Percentiles rank a stretch among this genome's conserved stretches.
These are phyloP conservation scores for Pipistrellus nathusii DNA, from an alignment of 2,797 vertebrate species.

Conservation along the genomic window DNA sequence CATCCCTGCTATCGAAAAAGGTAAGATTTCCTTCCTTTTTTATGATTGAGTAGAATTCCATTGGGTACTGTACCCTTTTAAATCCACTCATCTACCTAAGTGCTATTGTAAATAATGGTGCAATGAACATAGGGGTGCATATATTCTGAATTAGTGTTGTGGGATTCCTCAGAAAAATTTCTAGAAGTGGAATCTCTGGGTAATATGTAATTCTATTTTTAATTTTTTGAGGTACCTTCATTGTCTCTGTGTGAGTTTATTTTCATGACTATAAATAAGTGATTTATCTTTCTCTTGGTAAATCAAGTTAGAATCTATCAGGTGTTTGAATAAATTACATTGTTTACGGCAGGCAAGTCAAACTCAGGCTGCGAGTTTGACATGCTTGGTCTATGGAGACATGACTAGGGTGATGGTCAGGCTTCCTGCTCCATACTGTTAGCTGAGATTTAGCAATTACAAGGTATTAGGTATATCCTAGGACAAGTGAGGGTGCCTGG, in stretches of 20 bases:
- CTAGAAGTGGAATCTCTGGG: neutral
- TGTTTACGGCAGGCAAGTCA: too few relatives aligned
- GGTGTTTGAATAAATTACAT: neutral
- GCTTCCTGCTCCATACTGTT: neutral
- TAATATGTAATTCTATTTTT: neutral
- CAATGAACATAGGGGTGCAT: neutral
- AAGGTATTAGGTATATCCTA: neutral
- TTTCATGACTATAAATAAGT: neutral
- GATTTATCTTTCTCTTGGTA: neutral
- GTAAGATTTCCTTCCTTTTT: neutral
- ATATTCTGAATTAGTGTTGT: neutral
- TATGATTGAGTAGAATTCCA: too few relatives aligned
- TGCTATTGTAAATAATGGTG: neutral
- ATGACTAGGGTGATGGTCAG: too few relatives aligned
- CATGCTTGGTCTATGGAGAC: too few relatives aligned
- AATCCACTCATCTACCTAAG: neutral
- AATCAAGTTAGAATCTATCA: neutral
- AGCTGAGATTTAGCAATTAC: neutral
- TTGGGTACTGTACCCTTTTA: neutral
- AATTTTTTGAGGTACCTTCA: neutral
- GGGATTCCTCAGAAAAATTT: neutral
- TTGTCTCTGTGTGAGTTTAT: neutral
- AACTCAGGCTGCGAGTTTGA: too few relatives aligned
- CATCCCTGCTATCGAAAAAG: neutral
- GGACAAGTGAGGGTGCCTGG: neutral